Conservation (phyloP, 2,888 invertebrate species). For the Tenthredo mesomela region DNA sequence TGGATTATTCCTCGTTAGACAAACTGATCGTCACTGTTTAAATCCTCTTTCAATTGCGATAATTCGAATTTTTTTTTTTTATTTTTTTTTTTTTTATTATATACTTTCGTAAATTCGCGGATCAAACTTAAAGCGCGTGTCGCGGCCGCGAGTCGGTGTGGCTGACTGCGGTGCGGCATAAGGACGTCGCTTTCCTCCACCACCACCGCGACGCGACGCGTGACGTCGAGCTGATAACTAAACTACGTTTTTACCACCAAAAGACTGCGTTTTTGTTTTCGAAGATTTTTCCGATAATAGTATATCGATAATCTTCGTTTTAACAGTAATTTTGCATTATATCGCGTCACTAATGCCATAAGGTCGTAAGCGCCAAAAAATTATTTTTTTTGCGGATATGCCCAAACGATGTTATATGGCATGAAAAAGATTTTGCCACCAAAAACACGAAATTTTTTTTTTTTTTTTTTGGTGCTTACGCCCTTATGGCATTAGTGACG, state of each 20-base stretch:
- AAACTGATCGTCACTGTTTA: neutral
- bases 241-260: neutral
- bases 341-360: too few species aligned
- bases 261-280: neutral
- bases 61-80: neutral
- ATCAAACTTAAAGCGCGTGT: conserved; percentile 46
- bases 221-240: conserved; percentile 49
- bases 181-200: conserved; percentile 33
- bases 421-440: neutral
- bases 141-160: conserved; percentile 52
- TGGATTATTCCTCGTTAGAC: neutral
- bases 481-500: too few species aligned
- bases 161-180: conserved; percentile 42
- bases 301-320: neutral
- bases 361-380: too few species aligned
- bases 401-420: too few species aligned
- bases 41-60: too few species aligned
- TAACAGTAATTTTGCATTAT: neutral
- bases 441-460: too few species aligned
- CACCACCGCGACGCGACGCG: conserved; percentile 1
- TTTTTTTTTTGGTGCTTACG: too few species aligned
- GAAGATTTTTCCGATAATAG: neutral
- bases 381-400: too few species aligned
- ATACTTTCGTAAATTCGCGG: conserved; percentile 2
- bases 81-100: too few species aligned